These are phyloP conservation scores for Oscheius myriophilus DNA, from an alignment of 2,888 invertebrate genomes.

Conservation along the genomic window DNA sequence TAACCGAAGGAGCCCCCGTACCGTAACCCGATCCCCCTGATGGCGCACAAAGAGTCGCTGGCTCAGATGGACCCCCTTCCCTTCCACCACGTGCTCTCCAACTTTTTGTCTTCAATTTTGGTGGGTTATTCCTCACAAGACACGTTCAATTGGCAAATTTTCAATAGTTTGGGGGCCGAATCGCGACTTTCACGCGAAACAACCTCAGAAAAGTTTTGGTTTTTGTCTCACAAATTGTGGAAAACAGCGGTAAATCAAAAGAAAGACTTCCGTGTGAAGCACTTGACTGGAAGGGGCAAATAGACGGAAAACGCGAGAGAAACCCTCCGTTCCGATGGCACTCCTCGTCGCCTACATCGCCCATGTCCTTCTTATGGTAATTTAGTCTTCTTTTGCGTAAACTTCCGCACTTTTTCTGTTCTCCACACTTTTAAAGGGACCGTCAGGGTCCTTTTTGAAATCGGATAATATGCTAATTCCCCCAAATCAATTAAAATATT, in stretches of 20 bases:
- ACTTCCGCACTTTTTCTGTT: no score
- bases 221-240: background rate
- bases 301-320: slow-evolving; percentile 9
- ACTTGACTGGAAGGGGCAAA: background rate
- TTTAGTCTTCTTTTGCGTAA: no score
- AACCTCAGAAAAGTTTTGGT: no score
- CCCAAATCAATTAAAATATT: no score
- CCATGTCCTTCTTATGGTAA: slow-evolving; percentile 20
- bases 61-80: slow-evolving; percentile 1
- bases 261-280: background rate
- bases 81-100: slow-evolving; percentile 2
- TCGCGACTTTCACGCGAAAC: no score
- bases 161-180: no score
- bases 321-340: slow-evolving; percentile 21
- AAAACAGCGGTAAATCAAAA: background rate
- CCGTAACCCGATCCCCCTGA: slow-evolving; percentile 24
- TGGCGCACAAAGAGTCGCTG: slow-evolving; percentile 5
- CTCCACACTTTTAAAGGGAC: no score
- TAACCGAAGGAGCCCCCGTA: slow-evolving; percentile 23
- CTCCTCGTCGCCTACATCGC: slow-evolving; percentile 14
- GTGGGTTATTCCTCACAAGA: background rate
- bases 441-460: no score
- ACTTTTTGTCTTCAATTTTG: slow-evolving; percentile 8
- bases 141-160: background rate
- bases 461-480: no score